Evolutionary conservation across 2,797 vertebrate species (phyloP).

Genomic region (Scyliorhinus canicula): DNA sequence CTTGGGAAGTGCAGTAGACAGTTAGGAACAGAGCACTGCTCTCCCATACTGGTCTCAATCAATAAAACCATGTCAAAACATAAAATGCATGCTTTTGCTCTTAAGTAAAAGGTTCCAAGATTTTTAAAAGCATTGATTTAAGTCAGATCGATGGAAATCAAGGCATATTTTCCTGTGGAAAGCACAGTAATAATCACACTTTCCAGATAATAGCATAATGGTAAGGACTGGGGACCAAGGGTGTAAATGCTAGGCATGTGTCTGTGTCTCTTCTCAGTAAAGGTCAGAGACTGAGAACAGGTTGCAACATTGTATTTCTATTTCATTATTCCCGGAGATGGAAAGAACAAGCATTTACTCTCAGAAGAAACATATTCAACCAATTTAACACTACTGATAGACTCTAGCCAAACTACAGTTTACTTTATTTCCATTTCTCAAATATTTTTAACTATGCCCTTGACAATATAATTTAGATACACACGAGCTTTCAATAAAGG

Average conservation of each 20-base stretch:
- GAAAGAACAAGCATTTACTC: slow-evolving; percentile 7
- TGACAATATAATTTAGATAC: neutral
- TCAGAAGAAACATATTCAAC: slow-evolving; percentile 6
- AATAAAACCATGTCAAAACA: slow-evolving; percentile 95
- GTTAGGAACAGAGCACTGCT: slow-evolving; percentile 53
- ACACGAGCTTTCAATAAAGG: neutral
- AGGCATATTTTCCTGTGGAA: slow-evolving; percentile 75
- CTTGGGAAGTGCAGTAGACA: slow-evolving; percentile 56
- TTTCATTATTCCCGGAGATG: neutral
- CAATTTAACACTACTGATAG: neutral
- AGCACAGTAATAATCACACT: slow-evolving; percentile 78
- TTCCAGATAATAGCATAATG: slow-evolving; percentile 72
- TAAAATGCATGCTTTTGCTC: slow-evolving; percentile 97
- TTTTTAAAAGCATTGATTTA: slow-evolving; percentile 99
- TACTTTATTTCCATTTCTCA: neutral
- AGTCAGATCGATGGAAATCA: slow-evolving; percentile 84
- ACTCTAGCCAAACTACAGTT: neutral
- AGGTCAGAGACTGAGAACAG: slow-evolving; percentile 56
- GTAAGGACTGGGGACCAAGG: slow-evolving; percentile 56
- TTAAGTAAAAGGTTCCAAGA: slow-evolving; percentile 96
- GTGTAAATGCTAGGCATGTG: slow-evolving; percentile 60
- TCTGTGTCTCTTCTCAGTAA: slow-evolving; percentile 51
- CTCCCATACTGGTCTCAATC: slow-evolving; percentile 65
- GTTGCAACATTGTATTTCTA: slow-evolving; percentile 17
- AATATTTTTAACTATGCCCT: neutral